Evolutionary conservation across 2,797 vertebrate species (phyloP).

Genomic region (Borostomias antarcticus): DNA sequence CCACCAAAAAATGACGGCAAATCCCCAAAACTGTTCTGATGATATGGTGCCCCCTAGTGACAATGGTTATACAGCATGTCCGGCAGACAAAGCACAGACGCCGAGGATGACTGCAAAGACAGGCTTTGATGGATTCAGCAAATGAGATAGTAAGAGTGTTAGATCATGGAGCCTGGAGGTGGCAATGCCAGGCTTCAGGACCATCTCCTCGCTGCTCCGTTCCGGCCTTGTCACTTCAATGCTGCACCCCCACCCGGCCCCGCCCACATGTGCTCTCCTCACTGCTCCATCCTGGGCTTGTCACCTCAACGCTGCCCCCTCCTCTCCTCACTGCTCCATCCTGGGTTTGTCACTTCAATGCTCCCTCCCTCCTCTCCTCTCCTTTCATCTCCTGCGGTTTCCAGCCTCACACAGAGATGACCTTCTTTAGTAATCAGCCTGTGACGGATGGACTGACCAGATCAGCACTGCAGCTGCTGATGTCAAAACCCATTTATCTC

Average conservation of each 20-base stretch:
- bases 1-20: conserved; percentile 14
- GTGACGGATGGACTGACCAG: conserved; percentile 51
- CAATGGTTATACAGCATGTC: conserved; percentile 2
- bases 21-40: conserved; percentile 1
- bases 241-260: no score
- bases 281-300: conserved; percentile 7
- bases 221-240: no score
- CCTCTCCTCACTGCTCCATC: conserved; percentile 6
- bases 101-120: conserved; percentile 19
- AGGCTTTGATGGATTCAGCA: conserved; percentile 38
- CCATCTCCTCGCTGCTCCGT: no score
- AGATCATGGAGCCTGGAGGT: conserved; percentile 21
- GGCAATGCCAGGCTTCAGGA: conserved; percentile 35
- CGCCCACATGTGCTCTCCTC: background rate
- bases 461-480: conserved; percentile 56
- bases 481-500: conserved; percentile 61
- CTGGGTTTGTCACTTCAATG: conserved; percentile 21
- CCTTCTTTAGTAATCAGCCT: conserved; percentile 57
- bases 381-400: conserved; percentile 9
- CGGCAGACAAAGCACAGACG: conserved; percentile 38
- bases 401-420: conserved; percentile 52
- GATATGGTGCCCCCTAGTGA: conserved; percentile 71
- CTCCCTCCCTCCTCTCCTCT: background rate
- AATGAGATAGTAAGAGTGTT: conserved; percentile 10
- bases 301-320: conserved; percentile 15